Evolutionary conservation across 2,888 invertebrate species (phyloP), one percentile per base, ranked within the genome.

Genomic region (Trissolcus brochymenae): DNA sequence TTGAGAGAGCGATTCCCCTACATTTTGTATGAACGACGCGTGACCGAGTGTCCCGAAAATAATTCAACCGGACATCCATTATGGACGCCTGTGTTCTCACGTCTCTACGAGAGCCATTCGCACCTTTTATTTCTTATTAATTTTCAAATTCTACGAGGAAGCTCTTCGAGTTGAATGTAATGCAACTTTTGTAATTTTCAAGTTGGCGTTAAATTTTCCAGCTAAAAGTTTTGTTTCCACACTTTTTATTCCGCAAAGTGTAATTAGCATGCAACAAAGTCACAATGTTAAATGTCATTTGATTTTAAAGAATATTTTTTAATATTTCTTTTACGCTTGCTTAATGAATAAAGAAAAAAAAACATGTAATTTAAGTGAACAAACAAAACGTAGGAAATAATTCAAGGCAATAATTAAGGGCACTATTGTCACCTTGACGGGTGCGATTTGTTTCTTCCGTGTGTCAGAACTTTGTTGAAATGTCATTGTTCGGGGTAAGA

Each of bases 381-480:
- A 25, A 25, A 25, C 3, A 25, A 25, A 6, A 6, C 6, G 4
- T 25, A 0, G 6, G 25, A 25, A 25, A 25, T 0, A 25, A 6
- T 25, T 73, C 65, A 19, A 66, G 73, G 66, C 59, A 73, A 61
- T 73, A 73, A 66, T 73, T 66, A 73, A 66, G 61, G 51, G 35
- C 43, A 53, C 61, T 51, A 67, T 74, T 54, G 59, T 49, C 64
- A 60, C 9, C 11, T 6, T 61, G 62, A n/a, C 56, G 57, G 46
- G 46, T n/a, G 46, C 57, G 49, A 71, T 71, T 62, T 66, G 61
- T 66, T 71, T 67, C 62, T 76, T 62, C 61, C 57, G 61, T 66
- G 50, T 71, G 66, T 60, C 57, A 66, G 53, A 71, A 76, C 53
- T 76, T 76, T 55, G 71, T 71, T 66, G 60, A 77, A 77, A 73